phyloP scores from a whole-genome alignment of 2,888 invertebrate species.

The Acanthosepion pharaonis region DNA sequence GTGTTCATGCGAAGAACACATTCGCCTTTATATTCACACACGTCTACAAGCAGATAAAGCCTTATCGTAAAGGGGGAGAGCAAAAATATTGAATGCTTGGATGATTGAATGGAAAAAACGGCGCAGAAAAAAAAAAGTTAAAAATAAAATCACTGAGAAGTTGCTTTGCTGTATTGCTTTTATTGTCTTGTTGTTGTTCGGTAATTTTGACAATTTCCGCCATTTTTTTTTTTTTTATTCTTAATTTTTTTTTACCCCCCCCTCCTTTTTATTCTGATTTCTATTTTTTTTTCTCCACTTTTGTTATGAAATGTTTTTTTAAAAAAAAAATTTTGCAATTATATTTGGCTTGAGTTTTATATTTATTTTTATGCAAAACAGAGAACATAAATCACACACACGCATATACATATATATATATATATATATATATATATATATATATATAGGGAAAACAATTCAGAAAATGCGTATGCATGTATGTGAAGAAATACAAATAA shows the following conservation, averaged over 20 bases:
- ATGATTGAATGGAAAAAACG: background rate
- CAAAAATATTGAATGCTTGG: background rate
- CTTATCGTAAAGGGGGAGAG: background rate
- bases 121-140: no score
- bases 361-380: background rate
- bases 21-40: background rate
- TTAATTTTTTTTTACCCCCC: background rate
- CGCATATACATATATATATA: background rate
- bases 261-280: background rate
- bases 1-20: background rate
- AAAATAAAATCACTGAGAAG: background rate
- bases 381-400: background rate
- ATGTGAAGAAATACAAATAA: background rate
- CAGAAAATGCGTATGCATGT: background rate
- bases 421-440: background rate
- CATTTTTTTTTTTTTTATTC: background rate
- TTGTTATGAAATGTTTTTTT: background rate
- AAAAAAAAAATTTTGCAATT: background rate
- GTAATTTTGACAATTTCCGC: slow-evolving; percentile 23
- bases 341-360: background rate
- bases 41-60: background rate
- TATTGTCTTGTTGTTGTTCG: background rate
- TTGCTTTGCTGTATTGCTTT: background rate
- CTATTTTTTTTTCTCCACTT: background rate
- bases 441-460: background rate